Evolutionary conservation across 2,888 invertebrate genomes (phyloP).

Genomic region (Tridacna crocea): DNA sequence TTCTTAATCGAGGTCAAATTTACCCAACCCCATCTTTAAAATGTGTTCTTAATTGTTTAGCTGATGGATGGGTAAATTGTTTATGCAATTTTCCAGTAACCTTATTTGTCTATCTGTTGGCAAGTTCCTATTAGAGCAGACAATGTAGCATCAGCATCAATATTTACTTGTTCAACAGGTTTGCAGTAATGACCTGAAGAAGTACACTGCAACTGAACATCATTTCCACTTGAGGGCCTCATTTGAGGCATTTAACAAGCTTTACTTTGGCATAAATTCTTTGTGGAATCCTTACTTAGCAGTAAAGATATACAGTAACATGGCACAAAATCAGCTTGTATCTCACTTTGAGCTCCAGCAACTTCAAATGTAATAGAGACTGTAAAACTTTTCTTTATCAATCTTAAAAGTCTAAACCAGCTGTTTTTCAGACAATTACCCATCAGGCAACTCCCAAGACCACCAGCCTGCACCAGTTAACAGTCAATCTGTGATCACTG

Average conservation of each 20-base stretch:
- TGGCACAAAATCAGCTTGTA: no score
- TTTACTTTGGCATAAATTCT: not conserved
- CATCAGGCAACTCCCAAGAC: no score
- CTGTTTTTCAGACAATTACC: no score
- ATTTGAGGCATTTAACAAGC: not conserved
- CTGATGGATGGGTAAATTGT: constrained; percentile 63
- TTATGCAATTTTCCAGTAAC: constrained; percentile 53
- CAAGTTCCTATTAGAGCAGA: constrained; percentile 27
- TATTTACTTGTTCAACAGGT: constrained; percentile 39
- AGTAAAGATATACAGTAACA: no score
- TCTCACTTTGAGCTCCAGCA: no score
- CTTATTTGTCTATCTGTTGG: constrained; percentile 14
- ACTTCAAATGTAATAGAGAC: no score
- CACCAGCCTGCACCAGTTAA: no score
- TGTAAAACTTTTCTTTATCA: no score
- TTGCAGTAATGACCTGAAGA: constrained; percentile 57
- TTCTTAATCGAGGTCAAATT: constrained; percentile 40
- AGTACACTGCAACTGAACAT: constrained; percentile 47
- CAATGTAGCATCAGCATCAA: constrained; percentile 26
- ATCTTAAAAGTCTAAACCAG: no score
- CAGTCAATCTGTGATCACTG: no score
- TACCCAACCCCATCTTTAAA: constrained; percentile 48
- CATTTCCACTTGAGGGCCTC: no score
- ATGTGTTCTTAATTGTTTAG: constrained; percentile 43
- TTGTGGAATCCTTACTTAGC: not conserved